Base-by-base conservation (phyloP, 2,797 vertebrate genomes). In the Rhodeus uyekii region DNA sequence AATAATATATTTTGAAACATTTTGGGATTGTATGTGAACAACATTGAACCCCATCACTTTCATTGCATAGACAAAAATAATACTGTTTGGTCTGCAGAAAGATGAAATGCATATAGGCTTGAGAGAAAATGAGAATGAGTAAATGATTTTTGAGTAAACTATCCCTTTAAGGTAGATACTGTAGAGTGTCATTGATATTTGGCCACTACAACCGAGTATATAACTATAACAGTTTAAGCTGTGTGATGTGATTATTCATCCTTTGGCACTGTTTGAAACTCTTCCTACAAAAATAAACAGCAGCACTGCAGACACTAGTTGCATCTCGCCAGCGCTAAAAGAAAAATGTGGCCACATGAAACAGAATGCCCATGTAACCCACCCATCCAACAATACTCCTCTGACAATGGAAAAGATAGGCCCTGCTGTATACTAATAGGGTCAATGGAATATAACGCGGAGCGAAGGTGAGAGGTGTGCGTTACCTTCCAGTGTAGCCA, bases 401-500 rank as follows among this genome's bases (percentile, higher is more conserved):
- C 71, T 63, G 67, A 87, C 78, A 86, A 87, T 84, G 87, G 72
- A 86, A 88, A 88, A 80, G 72, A 78, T 83, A 83, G 78, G 80
- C 84, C 65, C 74, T 83, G 46, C 81, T 75, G 84, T 84, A 89
- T 84, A 82, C 85, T 80, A 87, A 84, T 82, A 86, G 86, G 87
- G 86, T 89, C 79, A 86, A 72, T 85, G 87, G 81, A 86, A 81
- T 87, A 89, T 87, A 76, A 87, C 78, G 80, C 80, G 46, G 84
- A 85, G 69, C 50, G 76, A 87, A 87, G 86, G 88, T 89, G 88
- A 84, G 50, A 83, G 85, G 83, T 89, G 87, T 91, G 89, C 87
- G 64, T 88, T 91, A 90, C 88, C 90, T 86, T 87, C 85, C 83
- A 76, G 80, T 79, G 81, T 69, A 78, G 81, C 86, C 76, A 67